phyloP scores from a whole-genome alignment of 1,140 invertebrate genomes.

The Formica exsecta region DNA sequence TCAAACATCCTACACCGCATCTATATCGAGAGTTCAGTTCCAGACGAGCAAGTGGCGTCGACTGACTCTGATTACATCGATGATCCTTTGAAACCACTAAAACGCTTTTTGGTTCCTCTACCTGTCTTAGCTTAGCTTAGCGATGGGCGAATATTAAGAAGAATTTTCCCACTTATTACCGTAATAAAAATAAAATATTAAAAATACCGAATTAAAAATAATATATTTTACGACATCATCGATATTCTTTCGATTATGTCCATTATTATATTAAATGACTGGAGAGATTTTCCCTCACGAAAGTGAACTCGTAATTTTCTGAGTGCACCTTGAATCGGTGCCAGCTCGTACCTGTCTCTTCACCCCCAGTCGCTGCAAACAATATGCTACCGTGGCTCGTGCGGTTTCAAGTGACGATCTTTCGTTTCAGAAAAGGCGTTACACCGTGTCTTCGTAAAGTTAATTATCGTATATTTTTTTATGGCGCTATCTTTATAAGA shows the following conservation, averaged over 20 bases:
- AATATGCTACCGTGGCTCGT: conserved; percentile 38
- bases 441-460: neutral
- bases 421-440: conserved; percentile 15
- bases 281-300: conserved; percentile 59
- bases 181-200: conserved; percentile 9
- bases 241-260: conserved; percentile 18
- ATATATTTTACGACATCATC: conserved; percentile 2
- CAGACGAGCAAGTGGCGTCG: conserved; percentile 77
- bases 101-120: conserved; percentile 21
- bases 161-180: conserved; percentile 14
- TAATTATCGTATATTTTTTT: neutral
- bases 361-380: conserved; percentile 62
- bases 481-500: neutral
- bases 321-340: conserved; percentile 84
- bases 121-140: neutral
- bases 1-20: conserved; percentile 77
- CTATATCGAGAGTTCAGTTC: conserved; percentile 72
- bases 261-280: conserved; percentile 76
- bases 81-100: conserved; percentile 71
- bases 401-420: conserved; percentile 28
- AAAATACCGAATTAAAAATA: neutral
- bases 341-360: conserved; percentile 79
- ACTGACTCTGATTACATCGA: conserved; percentile 80
- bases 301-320: conserved; percentile 79
- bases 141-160: neutral